A percentile compares a stretch with the other conserved stretches of the same genome.
Evolutionary conservation across 2,888 invertebrate species (phyloP).

Genomic region (Dryobota labecula): DNA sequence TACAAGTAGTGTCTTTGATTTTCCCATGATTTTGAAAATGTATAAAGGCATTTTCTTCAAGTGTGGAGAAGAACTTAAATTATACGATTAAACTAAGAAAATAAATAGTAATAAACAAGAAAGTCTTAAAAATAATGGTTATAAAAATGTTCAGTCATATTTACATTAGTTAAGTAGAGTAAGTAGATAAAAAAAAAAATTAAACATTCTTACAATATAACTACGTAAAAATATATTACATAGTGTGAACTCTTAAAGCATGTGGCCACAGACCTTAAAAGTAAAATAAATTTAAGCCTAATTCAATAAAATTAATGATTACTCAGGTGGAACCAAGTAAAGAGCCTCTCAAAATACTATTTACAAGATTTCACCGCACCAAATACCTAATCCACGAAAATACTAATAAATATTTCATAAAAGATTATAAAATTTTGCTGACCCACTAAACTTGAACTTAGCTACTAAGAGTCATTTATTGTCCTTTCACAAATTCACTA

Average conservation of each 20-base stretch:
- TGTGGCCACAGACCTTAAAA: conserved; percentile 76
- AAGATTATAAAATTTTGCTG: conserved; percentile 56
- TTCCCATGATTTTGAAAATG: conserved; percentile 52
- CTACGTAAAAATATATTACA: conserved; percentile 73
- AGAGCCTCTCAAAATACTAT: conserved; percentile 79
- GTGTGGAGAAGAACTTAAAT: conserved; percentile 37
- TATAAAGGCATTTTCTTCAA: conserved; percentile 35
- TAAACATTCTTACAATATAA: conserved; percentile 72
- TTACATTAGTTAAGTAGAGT: conserved; percentile 61
- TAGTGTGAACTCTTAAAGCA: conserved; percentile 68
- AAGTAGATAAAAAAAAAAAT: conserved; percentile 71
- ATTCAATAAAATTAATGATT: conserved; percentile 59
- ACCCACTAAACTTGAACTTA: conserved; percentile 31
- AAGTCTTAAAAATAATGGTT: conserved; percentile 69
- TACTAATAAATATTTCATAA: conserved; percentile 64
- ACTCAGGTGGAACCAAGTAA: conserved; percentile 86
- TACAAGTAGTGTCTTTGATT: conserved; percentile 49
- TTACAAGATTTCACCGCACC: conserved; percentile 87
- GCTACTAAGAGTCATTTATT: conserved; percentile 46
- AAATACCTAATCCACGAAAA: conserved; percentile 69
- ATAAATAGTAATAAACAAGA: conserved; percentile 66
- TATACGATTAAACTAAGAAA: conserved; percentile 56
- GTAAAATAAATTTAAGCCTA: conserved; percentile 54
- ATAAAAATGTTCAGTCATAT: conserved; percentile 80
- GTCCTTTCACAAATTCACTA: conserved; percentile 69